These are phyloP conservation scores for Pardalotus punctatus DNA, from an alignment of 2,113 vertebrate genomes.

Conservation along the genomic window DNA sequence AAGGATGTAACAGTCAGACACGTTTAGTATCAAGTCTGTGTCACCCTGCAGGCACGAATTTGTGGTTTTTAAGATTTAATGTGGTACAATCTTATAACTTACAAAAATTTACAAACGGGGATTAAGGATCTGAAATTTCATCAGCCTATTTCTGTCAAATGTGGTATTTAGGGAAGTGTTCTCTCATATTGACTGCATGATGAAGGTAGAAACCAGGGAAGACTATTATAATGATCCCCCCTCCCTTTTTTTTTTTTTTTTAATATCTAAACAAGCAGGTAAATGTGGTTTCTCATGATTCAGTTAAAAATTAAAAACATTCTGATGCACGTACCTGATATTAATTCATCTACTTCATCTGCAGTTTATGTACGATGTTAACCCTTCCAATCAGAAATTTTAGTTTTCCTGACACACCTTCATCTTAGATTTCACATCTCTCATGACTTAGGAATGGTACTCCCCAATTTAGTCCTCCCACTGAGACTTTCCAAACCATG, in stretches of 20 bases:
- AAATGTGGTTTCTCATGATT: neutral
- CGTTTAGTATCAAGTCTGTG: neutral
- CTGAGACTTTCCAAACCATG: fast-evolving
- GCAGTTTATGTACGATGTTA: neutral
- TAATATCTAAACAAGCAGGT: neutral
- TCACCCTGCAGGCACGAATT: neutral
- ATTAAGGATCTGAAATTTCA: neutral
- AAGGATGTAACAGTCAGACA: neutral
- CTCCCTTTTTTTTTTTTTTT: neutral
- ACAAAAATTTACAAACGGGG: neutral
- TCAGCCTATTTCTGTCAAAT: neutral
- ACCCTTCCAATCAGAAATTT: neutral
- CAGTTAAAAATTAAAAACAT: neutral
- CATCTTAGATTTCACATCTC: neutral
- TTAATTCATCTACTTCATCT: neutral
- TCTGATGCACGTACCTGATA: fast-evolving
- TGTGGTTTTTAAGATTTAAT: neutral
- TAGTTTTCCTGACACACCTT: neutral
- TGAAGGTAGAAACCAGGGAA: neutral
- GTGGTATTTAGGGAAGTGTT: neutral
- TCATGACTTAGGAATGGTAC: too few relatives aligned
- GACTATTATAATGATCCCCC: neutral
- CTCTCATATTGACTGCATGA: neutral
- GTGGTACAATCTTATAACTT: neutral
- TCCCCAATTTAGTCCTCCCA: neutral